Base-by-base conservation (phyloP, 2,113 vertebrate genomes). In the Podarcis cretensis region DNA sequence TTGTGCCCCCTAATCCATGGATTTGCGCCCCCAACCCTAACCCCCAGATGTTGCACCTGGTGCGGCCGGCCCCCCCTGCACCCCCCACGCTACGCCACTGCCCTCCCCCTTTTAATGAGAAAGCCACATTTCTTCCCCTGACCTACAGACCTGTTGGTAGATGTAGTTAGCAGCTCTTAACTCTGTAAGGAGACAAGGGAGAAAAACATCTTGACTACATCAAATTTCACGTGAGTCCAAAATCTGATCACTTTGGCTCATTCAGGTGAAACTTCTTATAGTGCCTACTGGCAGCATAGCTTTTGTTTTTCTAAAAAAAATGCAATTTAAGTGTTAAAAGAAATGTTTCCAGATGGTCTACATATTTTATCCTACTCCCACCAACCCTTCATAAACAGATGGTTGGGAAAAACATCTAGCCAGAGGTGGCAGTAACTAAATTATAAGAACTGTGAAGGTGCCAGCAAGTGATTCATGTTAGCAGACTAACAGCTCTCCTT, bases 331-430 rank as follows among this genome's bases (percentile, higher is more conserved):
- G 8, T 85, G 66, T 35, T 75, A 73, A 89, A 71, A 59, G 32
- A 89, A 35, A 84, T 73, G n/a, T 66, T 88, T 92, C 69, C 81
- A 92, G 83, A 89, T 87, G 81, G 90, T 91, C 87, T 9, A 68
- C 73, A 2, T 69, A 48, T n/a, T 84, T 92, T 92, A 90, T 86
- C 88, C 59, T 83, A 35, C 8, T 54, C 54, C 6, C 73, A 59
- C 35, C 84, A 75, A 20, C 40, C 37, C 30, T 91, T 94, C 80
- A 54, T 65, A 87, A 90, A 54, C 57, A 91, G 84, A 93, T 93
- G 90, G 77, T 81, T 77, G 76, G 78, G 69, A 74, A 78, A 54
- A 85, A 83, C 87, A 87, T 79, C 75, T 66, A 43, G 37, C 37
- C 69, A 80, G 43, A 83, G 68, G 66, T 89, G 40, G 83, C 63